These are phyloP conservation scores for Scaeva pyrastri DNA, from an alignment of 2,888 invertebrate genomes.

Conservation along the genomic window DNA sequence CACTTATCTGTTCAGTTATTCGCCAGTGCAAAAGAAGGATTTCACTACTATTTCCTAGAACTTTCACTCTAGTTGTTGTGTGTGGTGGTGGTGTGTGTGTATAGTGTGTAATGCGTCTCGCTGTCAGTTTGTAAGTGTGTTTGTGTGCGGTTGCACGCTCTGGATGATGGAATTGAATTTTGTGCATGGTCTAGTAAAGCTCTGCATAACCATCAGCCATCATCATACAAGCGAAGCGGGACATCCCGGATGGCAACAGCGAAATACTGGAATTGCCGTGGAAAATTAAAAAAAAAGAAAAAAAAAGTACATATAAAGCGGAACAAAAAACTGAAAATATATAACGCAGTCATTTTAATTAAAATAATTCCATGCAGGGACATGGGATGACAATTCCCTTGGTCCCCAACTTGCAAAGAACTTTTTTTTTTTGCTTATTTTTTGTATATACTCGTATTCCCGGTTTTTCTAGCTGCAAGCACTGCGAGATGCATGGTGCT, in stretches of 20 bases:
- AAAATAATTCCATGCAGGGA: constrained; percentile 72
- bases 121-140: no score
- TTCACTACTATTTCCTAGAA: constrained; percentile 42
- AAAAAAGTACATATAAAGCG: constrained; percentile 1
- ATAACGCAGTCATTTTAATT: constrained; percentile 63
- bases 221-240: constrained; percentile 27
- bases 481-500: not conserved
- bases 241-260: constrained; percentile 27
- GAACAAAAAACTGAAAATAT: not conserved
- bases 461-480: not conserved
- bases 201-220: constrained; percentile 51
- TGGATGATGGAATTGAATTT: constrained; percentile 29
- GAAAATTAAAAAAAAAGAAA: constrained; percentile 46
- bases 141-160: constrained; percentile 11
- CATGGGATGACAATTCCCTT: constrained; percentile 60
- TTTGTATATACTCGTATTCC: no score
- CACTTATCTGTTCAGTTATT: constrained; percentile 65
- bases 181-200: constrained; percentile 55
- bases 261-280: constrained; percentile 21
- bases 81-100: constrained; percentile 29
- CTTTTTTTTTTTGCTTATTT: not conserved
- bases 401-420: constrained; percentile 36
- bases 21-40: constrained; percentile 49
- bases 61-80: constrained; percentile 54
- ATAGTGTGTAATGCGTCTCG: constrained; percentile 27